Evolutionary conservation across 2,888 invertebrate species (phyloP).

Genomic region (Rhamnusium bicolor): DNA sequence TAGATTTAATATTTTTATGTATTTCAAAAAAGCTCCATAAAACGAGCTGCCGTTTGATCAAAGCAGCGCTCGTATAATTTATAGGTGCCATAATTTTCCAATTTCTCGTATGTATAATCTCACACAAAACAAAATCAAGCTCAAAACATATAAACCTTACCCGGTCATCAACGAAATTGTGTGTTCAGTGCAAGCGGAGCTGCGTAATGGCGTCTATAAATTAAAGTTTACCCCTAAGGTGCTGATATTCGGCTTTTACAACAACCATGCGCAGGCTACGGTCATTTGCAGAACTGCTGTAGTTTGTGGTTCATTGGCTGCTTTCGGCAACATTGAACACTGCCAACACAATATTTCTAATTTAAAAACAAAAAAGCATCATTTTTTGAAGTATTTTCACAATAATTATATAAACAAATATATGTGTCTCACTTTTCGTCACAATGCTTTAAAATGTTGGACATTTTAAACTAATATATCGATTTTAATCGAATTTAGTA

Average conservation of each 20-base stretch:
- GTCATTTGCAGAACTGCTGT: slow-evolving; percentile 26
- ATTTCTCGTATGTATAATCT: slow-evolving; percentile 5
- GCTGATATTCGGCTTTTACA: slow-evolving; percentile 32
- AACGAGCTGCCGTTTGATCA: not conserved
- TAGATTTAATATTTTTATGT: not conserved
- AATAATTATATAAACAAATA: no score
- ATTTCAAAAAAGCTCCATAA: not conserved
- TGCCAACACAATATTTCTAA: not conserved
- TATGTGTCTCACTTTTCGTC: no score
- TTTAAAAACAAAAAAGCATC: no score
- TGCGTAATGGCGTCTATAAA: slow-evolving; percentile 26
- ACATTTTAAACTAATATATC: no score
- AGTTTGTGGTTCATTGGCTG: slow-evolving; percentile 12
- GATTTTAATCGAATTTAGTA: no score
- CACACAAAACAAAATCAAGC: slow-evolving; percentile 11
- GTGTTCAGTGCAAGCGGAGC: slow-evolving; percentile 19
- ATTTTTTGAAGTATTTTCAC: no score
- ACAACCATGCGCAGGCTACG: slow-evolving; percentile 19
- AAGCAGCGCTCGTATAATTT: not conserved
- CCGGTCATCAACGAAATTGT: slow-evolving; percentile 26
- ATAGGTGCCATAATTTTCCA: slow-evolving; percentile 5
- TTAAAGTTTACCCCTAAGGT: slow-evolving; percentile 30
- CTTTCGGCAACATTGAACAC: slow-evolving; percentile 25
- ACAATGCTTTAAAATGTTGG: no score
- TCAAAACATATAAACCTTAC: slow-evolving; percentile 15